Conservation (phyloP, 1,140 invertebrate genomes). For the Drosophila neocordata region DNA sequence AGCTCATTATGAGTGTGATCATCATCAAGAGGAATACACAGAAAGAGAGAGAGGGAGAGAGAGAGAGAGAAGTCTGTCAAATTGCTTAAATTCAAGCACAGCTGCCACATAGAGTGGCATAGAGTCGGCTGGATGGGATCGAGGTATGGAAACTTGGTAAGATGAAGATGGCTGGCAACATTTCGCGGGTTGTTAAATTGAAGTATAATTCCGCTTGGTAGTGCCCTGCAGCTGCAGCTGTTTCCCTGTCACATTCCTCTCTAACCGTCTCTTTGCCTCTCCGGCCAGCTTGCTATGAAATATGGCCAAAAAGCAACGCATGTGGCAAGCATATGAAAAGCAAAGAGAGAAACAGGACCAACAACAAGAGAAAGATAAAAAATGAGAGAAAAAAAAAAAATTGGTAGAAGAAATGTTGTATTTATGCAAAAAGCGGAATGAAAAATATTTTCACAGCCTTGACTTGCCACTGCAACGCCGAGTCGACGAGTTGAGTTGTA, state of each 20-base stretch:
- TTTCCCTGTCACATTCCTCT: slow-evolving; percentile 3
- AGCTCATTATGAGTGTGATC: slow-evolving; percentile 61
- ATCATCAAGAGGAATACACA: slow-evolving; percentile 28
- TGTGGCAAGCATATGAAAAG: slow-evolving; percentile 77
- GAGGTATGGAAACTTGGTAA: slow-evolving; percentile 4
- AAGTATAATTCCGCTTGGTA: slow-evolving; percentile 61
- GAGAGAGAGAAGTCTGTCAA: slow-evolving; percentile 49
- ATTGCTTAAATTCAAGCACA: slow-evolving; percentile 66
- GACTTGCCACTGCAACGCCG: slow-evolving; percentile 65
- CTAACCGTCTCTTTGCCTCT: background rate
- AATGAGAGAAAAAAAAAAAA: background rate
- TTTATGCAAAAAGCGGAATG: slow-evolving; percentile 78
- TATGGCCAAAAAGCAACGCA: slow-evolving; percentile 64
- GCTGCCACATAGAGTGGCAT: slow-evolving; percentile 8
- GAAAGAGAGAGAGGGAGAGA: background rate
- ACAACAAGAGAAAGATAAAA: slow-evolving; percentile 19
- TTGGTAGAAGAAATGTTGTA: slow-evolving; percentile 64
- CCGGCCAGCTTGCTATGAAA: slow-evolving; percentile 47
- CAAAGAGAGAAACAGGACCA: slow-evolving; percentile 25
- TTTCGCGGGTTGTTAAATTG: slow-evolving; percentile 74
- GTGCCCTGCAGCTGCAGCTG: slow-evolving; percentile 24
- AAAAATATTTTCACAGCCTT: slow-evolving; percentile 77
- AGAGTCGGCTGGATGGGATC: background rate
- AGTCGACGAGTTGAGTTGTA: slow-evolving; percentile 48
- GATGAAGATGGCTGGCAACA: slow-evolving; percentile 46